phyloP scores from a whole-genome alignment of 2,797 vertebrate genomes.

The Selene dorsalis region DNA sequence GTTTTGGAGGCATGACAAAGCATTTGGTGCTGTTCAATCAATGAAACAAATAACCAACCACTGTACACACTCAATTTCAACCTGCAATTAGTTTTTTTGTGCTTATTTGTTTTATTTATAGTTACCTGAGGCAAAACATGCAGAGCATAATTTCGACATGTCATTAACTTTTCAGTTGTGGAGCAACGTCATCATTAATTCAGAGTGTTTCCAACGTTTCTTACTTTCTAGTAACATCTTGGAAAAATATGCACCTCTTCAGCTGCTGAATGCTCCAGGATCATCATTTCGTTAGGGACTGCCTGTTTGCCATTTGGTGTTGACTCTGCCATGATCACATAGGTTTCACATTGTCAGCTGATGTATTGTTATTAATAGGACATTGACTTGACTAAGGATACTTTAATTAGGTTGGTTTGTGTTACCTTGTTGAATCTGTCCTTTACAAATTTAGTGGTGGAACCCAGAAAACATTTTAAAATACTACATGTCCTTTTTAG shows the following conservation, averaged over 20 bases:
- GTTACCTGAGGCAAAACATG: background rate
- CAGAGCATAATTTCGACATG: background rate
- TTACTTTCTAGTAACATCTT: too few relatives aligned
- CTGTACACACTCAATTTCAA: constrained; percentile 17
- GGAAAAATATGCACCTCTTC: too few relatives aligned
- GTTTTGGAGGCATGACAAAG: constrained; percentile 61
- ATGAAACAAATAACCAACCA: constrained; percentile 62
- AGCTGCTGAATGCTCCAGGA: background rate
- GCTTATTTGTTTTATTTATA: too few relatives aligned
- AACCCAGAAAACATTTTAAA: background rate
- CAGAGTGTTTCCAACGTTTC: too few relatives aligned
- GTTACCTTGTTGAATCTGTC: background rate
- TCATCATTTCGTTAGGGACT: background rate
- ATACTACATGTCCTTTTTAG: background rate
- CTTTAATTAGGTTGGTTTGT: background rate
- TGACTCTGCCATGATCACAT: background rate
- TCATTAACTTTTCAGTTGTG: background rate
- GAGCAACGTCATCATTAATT: background rate
- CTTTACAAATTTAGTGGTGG: background rate
- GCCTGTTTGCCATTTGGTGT: background rate
- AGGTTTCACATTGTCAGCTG: background rate
- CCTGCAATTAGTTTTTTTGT: background rate
- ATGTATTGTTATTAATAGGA: background rate
- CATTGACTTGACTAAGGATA: constrained; percentile 1
- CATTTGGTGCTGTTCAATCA: constrained; percentile 61